Evolutionary conservation across 2,113 vertebrate genomes (phyloP).

Genomic region (Prinia subflava): DNA sequence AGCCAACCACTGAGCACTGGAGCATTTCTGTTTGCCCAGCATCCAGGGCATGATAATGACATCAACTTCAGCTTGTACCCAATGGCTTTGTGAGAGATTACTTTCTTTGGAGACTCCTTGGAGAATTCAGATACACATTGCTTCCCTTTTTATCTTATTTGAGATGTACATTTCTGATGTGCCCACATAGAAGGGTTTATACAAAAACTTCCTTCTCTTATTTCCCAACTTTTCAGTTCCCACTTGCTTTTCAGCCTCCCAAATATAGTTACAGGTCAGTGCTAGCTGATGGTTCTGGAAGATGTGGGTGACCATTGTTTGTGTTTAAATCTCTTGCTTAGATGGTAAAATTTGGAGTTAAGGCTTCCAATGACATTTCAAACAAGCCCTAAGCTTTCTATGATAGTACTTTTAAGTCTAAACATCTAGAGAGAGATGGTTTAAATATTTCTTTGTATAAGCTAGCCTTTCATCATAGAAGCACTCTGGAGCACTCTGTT

Average conservation of each 20-base stretch:
- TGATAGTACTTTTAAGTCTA: neutral
- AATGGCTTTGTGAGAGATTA: neutral
- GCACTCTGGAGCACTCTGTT: neutral
- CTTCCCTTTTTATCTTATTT: neutral
- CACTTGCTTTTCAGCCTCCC: neutral
- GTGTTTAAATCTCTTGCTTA: neutral
- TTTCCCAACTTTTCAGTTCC: neutral
- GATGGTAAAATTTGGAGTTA: neutral
- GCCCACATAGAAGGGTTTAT: neutral
- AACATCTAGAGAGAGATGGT: neutral
- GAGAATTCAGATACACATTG: neutral
- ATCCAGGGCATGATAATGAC: fast-evolving
- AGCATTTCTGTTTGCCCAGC: neutral
- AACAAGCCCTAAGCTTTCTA: neutral
- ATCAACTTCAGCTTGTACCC: fast-evolving
- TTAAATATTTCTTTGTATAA: neutral
- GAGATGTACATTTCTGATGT: neutral
- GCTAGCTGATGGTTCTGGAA: neutral
- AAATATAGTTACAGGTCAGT: neutral
- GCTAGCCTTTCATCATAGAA: neutral
- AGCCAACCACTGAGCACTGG: neutral
- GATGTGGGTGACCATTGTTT: neutral
- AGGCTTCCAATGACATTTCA: neutral
- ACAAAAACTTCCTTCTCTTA: neutral
- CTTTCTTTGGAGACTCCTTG: neutral